Evolutionary conservation across 2,113 vertebrate species (phyloP), one percentile per base, ranked within the genome.

Genomic region (Cyphomyrus plagiostoma): DNA sequence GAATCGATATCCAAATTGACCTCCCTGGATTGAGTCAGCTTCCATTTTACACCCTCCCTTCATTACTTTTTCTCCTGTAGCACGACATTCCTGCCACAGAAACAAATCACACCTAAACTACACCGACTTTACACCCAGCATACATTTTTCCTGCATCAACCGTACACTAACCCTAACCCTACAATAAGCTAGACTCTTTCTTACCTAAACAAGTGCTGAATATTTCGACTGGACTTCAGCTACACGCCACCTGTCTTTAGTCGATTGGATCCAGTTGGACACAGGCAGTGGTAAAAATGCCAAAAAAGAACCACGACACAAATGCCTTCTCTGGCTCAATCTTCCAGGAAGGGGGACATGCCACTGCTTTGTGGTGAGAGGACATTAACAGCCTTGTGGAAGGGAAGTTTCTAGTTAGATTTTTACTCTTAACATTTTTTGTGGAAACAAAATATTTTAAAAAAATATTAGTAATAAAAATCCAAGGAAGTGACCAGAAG

Each of bases 241-340:
- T 87, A 52, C 11, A 13, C 15, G 2, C 85, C 82, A 84, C 23
- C 82, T 84, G 39, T 84, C 82, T 48, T 84, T 23, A 48, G 42
- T 84, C 82, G 48, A n/a, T 84, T 46, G 82, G 82, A 45, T n/a
- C 48, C 85, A 19, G 74, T 80, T 80, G 84, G 46, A 86, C 49
- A 53, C 48, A 50, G 30, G 50, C 26, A 53, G 35, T 17, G 21
- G 26, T 86, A n/a, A 85, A 39, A 77, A 77, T 10, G 83, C 42
- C 82, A 85, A 85, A 46, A 85, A 85, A 84, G 19, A 23, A 84
- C 35, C 39, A 48, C 10, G 45, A 53, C 48, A 87, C 50, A 53
- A 53, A 53, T 17, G 23, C 50, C n/a, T 87, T 87, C 50, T 39
- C 49, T 48, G 48, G 48, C 49, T 19, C 48, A 35, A 39, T 87